Percentiles rank a stretch among this genome's conserved stretches.
Evolutionary conservation across 2,797 vertebrate genomes (phyloP).

Genomic region (Spheniscus humboldti): DNA sequence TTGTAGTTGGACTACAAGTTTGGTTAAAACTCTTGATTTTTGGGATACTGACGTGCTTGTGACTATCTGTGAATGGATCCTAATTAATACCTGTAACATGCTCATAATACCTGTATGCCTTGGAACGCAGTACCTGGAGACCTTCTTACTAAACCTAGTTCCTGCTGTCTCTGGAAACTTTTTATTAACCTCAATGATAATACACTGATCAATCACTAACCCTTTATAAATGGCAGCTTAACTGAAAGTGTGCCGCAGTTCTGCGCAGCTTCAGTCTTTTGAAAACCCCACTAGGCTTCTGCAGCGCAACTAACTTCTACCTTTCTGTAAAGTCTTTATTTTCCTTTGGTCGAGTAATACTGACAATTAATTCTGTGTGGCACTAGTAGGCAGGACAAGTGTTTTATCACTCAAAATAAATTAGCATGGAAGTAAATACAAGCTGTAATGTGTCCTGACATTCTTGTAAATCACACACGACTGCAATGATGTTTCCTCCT

Average conservation of each 20-base stretch:
- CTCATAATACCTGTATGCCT: background rate
- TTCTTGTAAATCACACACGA: background rate
- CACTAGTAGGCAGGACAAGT: slow-evolving; percentile 23
- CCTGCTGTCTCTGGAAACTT: background rate
- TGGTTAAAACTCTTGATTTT: background rate
- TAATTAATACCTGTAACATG: background rate
- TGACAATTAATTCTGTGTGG: slow-evolving; percentile 7
- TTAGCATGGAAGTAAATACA: slow-evolving; percentile 1
- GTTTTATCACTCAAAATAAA: slow-evolving; percentile 24
- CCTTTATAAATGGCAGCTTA: background rate
- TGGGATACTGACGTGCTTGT: background rate
- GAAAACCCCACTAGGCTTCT: background rate
- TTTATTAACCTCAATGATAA: background rate
- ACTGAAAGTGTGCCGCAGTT: background rate
- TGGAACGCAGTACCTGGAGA: background rate
- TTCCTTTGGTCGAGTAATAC: background rate
- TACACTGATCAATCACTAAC: background rate
- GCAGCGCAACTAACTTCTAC: background rate
- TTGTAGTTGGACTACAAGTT: background rate
- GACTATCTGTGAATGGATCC: background rate
- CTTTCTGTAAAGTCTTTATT: background rate
- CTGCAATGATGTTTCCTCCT: background rate
- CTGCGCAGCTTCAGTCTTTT: background rate
- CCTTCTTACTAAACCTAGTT: background rate
- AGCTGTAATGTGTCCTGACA: slow-evolving; percentile 13